phyloP scores from a whole-genome alignment of 2,888 invertebrate genomes.

The Phania funesta region DNA sequence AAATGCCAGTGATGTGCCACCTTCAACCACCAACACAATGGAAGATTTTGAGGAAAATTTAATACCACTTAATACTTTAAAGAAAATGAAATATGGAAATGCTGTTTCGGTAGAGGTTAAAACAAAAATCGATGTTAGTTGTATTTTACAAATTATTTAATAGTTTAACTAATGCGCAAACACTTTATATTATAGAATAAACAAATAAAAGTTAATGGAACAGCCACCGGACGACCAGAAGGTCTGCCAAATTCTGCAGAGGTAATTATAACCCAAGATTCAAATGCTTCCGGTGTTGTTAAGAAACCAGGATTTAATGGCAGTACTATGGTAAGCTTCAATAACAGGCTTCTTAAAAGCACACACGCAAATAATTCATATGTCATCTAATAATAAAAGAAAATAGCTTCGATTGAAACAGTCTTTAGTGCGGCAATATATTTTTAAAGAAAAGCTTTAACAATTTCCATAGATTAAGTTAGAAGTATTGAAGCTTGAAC shows the following conservation, averaged over 20 bases:
- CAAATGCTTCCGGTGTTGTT: constrained; percentile 77
- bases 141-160: neutral
- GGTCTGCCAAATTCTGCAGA: constrained; percentile 75
- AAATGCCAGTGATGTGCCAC: constrained; percentile 77
- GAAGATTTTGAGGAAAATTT: constrained; percentile 82
- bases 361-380: constrained; percentile 20
- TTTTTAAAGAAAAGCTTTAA: neutral
- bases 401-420: neutral
- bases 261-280: constrained; percentile 79
- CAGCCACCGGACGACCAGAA: constrained; percentile 58
- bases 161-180: neutral
- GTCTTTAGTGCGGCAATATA: neutral
- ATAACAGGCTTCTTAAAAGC: constrained; percentile 11
- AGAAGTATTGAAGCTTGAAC: neutral
- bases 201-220: constrained; percentile 76
- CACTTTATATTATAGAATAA: constrained; percentile 68
- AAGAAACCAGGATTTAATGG: constrained; percentile 78
- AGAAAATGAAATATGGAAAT: constrained; percentile 80
- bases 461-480: too few species aligned
- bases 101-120: constrained; percentile 75
- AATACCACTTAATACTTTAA: constrained; percentile 82
- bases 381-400: neutral
- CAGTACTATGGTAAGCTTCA: constrained; percentile 70
- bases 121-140: constrained; percentile 74
- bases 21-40: constrained; percentile 68